Conservation (phyloP, 1,140 invertebrate species). For the Drosophila paulistorum region DNA sequence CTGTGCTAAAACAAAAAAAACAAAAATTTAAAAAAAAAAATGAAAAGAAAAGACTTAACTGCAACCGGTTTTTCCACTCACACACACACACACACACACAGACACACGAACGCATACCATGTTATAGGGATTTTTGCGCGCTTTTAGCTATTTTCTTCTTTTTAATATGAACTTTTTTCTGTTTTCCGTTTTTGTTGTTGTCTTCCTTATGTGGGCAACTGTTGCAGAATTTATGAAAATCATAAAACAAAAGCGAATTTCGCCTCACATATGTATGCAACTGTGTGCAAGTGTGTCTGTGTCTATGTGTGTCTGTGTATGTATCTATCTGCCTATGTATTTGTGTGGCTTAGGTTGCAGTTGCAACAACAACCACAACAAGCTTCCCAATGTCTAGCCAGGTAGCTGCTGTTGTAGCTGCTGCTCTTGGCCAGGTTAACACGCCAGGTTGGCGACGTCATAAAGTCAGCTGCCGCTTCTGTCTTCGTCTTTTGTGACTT, state of each 20-base stretch:
- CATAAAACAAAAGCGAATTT: slow-evolving; percentile 78
- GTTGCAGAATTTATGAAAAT: slow-evolving; percentile 71
- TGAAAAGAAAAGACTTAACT: slow-evolving; percentile 60
- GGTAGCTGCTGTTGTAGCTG: slow-evolving; percentile 50
- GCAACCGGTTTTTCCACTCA: slow-evolving; percentile 77
- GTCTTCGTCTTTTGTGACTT: slow-evolving; percentile 74
- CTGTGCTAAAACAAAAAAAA: slow-evolving; percentile 47
- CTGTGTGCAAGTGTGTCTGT: slow-evolving; percentile 17
- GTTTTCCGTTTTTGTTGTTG: slow-evolving; percentile 33
- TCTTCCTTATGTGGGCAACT: slow-evolving; percentile 23
- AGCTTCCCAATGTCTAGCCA: slow-evolving; percentile 67
- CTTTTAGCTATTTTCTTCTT: slow-evolving; percentile 76
- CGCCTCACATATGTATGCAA: slow-evolving; percentile 28
- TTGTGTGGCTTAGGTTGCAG: slow-evolving; percentile 48
- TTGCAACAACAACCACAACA: slow-evolving; percentile 67
- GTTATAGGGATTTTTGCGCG: slow-evolving; percentile 66
- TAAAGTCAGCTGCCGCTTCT: slow-evolving; percentile 75
- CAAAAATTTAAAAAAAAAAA: slow-evolving; percentile 29
- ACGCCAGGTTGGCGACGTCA: slow-evolving; percentile 77
- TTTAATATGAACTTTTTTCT: slow-evolving; percentile 61
- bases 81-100: slow-evolving; percentile 34
- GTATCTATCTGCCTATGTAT: slow-evolving; percentile 18
- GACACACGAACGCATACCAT: slow-evolving; percentile 15
- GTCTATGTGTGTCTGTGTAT: slow-evolving; percentile 10
- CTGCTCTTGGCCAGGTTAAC: slow-evolving; percentile 75